Evolutionary conservation across 2,888 invertebrate species (phyloP), one percentile per base, ranked within the genome.

Genomic region (Fissipunctia ypsillon): DNA sequence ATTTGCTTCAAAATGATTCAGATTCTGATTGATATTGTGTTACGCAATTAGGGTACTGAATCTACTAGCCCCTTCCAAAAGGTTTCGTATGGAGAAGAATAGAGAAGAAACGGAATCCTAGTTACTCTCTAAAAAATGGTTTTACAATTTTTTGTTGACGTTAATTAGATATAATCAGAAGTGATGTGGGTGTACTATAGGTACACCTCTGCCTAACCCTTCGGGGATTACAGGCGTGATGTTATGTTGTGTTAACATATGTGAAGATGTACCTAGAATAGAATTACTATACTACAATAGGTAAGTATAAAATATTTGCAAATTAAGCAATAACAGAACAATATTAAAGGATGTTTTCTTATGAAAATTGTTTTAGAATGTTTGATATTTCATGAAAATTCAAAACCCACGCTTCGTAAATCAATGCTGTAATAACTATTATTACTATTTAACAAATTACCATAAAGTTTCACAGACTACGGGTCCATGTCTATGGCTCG

Each of bases 401-500:
- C 54, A 60, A 56, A 31, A 10, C 31, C 41, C 22, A 59, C 68
- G 52, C 52, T 61, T 56, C 70, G 68, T 72, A 84, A 77, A 84
- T 57, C 60, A 64, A 48, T 25, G 38, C 25, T 22, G n/a, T 67
- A 56, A 76, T 77, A 78, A 78, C 78, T 78, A 76, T 80, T 79
- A 87, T 73, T 63, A 74, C 43, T 69, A 74, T 83, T 74, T 72
- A 80, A 59, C 75, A 80, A 78, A 64, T 60, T 41, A 76, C 31
- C 79, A 48, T 76, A 79, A 52, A 60, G 64, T 74, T 54, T 56
- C 45, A 25, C 48, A 57, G 56, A 68, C 56, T 61, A 52, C 41
- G 45, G 50, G 63, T 31, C 25, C 35, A 7, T 66, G 48, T 78
- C 57, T 59, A 57, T 48, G 43, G 5, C 43, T 73, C 48, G 69